Conservation (phyloP, 1,140 invertebrate species). For the Panonychus citri region DNA sequence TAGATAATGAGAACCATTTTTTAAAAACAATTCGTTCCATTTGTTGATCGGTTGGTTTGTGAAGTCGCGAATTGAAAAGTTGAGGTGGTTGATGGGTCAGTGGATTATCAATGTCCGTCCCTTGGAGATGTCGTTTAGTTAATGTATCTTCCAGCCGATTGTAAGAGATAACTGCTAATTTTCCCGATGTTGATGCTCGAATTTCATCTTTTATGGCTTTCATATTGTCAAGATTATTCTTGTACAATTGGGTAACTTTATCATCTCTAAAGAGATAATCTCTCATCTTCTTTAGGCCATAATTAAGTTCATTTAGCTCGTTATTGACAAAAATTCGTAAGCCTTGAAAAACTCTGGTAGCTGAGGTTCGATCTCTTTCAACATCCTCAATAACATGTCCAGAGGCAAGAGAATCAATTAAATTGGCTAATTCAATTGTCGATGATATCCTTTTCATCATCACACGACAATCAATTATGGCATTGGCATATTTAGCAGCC, state of each 20-base stretch:
- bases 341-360: slow-evolving; percentile 82
- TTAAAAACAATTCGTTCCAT: slow-evolving; percentile 33
- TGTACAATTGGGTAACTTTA: background rate
- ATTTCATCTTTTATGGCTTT: background rate
- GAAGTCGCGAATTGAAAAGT: slow-evolving; percentile 13
- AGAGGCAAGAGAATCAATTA: slow-evolving; percentile 31
- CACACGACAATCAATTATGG: slow-evolving; percentile 63
- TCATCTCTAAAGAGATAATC: slow-evolving; percentile 31
- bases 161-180: slow-evolving; percentile 58
- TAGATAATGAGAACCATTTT: slow-evolving; percentile 50
- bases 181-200: slow-evolving; percentile 25
- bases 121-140: slow-evolving; percentile 63
- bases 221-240: background rate
- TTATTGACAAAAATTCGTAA: slow-evolving; percentile 89
- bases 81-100: slow-evolving; percentile 18
- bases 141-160: slow-evolving; percentile 89
- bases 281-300: slow-evolving; percentile 52
- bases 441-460: slow-evolving; percentile 51
- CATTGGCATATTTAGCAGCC: slow-evolving; percentile 60
- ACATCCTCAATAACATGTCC: slow-evolving; percentile 39
- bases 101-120: slow-evolving; percentile 37
- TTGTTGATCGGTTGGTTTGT: slow-evolving; percentile 26
- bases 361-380: slow-evolving; percentile 45
- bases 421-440: slow-evolving; percentile 53
- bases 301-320: slow-evolving; percentile 85